phyloP scores from a whole-genome alignment of 2,113 vertebrate species.

The Macroglossus sobrinus region DNA sequence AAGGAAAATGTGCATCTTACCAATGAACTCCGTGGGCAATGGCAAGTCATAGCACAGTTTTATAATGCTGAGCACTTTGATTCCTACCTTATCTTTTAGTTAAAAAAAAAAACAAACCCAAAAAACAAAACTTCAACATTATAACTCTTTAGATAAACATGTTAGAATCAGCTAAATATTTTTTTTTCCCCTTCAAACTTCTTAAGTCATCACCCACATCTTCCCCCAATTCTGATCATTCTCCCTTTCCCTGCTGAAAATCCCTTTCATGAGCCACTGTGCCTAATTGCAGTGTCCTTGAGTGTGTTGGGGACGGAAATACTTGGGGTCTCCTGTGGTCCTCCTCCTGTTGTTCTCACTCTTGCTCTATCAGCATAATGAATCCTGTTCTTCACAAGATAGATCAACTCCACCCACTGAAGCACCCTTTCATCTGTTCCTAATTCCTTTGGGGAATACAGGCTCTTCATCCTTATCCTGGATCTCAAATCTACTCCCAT shows the following conservation, averaged over 20 bases:
- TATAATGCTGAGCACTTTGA: not conserved
- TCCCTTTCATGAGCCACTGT: not conserved
- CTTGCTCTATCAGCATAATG: not conserved
- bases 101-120: not conserved
- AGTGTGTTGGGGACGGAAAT: not conserved
- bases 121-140: not conserved
- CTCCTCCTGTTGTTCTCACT: not conserved
- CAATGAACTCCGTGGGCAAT: accelerated
- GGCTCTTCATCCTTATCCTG: not conserved
- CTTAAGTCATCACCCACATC: not conserved
- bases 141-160: not conserved
- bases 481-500: not conserved
- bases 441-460: not conserved
- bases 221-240: not conserved
- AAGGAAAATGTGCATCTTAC: not conserved
- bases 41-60: not conserved
- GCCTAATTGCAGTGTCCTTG: not conserved
- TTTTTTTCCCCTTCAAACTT: not conserved
- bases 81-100: not conserved
- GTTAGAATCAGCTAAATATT: not conserved
- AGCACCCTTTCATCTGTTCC: not conserved
- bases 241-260: not conserved
- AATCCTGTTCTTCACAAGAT: not conserved
- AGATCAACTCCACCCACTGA: not conserved
- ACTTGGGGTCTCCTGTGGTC: not conserved